Evolutionary conservation across 2,888 invertebrate species (phyloP).

Genomic region (Tinea semifulvella): DNA sequence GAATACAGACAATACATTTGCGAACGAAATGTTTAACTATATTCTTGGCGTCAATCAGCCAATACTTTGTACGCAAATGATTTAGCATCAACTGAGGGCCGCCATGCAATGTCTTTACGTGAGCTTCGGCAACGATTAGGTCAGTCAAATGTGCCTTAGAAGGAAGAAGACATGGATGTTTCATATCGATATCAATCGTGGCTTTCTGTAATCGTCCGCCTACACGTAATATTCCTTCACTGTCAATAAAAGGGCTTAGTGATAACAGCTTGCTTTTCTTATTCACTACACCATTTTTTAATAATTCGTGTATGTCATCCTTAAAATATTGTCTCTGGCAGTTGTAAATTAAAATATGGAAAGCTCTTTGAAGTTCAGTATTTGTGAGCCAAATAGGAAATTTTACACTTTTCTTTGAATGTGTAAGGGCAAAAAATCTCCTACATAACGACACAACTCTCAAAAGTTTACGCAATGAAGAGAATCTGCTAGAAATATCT

Average conservation of each 20-base stretch:
- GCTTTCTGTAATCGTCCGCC: conserved; percentile 18
- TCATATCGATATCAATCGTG: conserved; percentile 10
- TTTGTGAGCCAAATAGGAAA: neutral
- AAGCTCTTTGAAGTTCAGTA: neutral
- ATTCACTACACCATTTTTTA: conserved; percentile 4
- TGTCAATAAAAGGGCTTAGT: conserved; percentile 17
- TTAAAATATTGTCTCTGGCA: neutral
- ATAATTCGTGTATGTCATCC: conserved; percentile 8
- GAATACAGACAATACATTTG: conserved; percentile 22
- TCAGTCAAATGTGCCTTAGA: conserved; percentile 18
- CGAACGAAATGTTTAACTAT: conserved; percentile 19
- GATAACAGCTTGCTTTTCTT: conserved; percentile 13
- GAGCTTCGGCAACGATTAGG: conserved; percentile 22
- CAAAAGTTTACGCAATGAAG: neutral
- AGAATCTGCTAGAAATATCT: neutral
- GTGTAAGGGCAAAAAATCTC: neutral
- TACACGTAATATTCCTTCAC: conserved; percentile 16
- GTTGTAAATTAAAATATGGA: neutral
- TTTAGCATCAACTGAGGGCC: conserved; percentile 22
- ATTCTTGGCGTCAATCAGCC: conserved; percentile 22
- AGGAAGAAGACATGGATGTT: conserved; percentile 20
- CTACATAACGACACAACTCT: neutral
- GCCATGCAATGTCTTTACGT: conserved; percentile 22
- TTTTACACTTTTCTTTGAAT: neutral
- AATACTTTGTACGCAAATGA: conserved; percentile 23